Base-by-base conservation (phyloP, 2,797 vertebrate species). In the Momotus momota region DNA sequence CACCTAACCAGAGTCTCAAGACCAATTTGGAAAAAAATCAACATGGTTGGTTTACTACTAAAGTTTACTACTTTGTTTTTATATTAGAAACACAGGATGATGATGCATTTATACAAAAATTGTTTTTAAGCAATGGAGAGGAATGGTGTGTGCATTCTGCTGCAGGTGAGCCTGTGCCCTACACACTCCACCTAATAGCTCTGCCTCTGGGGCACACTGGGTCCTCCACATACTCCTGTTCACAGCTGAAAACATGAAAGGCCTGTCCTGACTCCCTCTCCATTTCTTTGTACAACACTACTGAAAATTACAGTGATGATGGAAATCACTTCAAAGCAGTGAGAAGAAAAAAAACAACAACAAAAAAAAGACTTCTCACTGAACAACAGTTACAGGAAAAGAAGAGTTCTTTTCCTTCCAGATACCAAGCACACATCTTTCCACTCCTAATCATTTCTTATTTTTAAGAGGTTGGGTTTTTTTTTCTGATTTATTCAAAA, bases 271-370 rank as follows among this genome's bases (percentile, higher is more conserved):
- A 55, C 66, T 84, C 58, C 54, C 20, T 86, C 83, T 70, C 82
- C 35, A 65, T 81, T 78, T 92, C 94, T 86, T 80, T 80, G 60
- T 58, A 84, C 88, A 88, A 43, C 23, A 65, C 40, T 43, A 90
- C 81, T 77, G 96, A 92, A 94, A 94, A 97, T 96, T 95, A 94
- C 73, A 94, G 82, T 80, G 86, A 88, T 90, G 90, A 96, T 48
- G 64, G 88, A 93, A 93, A 82, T 25, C 90, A 97, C 93, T 96
- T 96, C 94, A 96, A 97, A 96, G 96, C 49, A 86, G n/a, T 25
- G 86, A 54, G 70, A 40, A 81, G 83, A 43, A 60, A 60, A 41
- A 43, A 29, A 26, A 49, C 7, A 26, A 49, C 23, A 49, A 49
- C 14, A 8, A 35, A 35, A 35, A 80, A 86, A 70, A 71, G 38